Conservation (phyloP, 2,113 vertebrate species). For the Ictidomys tridecemlineatus region DNA sequence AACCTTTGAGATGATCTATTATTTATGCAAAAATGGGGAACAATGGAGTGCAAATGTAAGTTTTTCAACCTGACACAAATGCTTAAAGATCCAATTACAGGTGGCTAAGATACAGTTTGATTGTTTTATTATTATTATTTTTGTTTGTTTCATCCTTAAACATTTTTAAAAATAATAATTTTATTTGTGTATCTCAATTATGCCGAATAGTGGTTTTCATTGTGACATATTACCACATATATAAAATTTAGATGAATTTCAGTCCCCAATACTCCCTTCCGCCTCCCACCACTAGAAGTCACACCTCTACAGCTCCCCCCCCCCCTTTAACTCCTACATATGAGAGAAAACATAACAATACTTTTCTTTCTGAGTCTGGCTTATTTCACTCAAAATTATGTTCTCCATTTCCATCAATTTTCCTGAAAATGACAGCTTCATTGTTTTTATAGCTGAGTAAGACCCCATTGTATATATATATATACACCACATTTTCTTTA, state of each 20-base stretch:
- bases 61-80: constrained; percentile 29
- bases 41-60: constrained; percentile 15
- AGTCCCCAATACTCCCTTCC: neutral
- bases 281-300: neutral
- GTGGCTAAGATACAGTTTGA: neutral
- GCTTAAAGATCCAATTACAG: neutral
- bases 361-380: neutral
- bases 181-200: neutral
- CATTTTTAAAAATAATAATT: neutral
- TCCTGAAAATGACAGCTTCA: neutral
- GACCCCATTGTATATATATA: neutral
- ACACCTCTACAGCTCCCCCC: neutral
- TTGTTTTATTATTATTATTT: neutral
- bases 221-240: neutral
- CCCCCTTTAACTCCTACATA: neutral
- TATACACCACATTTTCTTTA: neutral
- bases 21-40: constrained; percentile 42
- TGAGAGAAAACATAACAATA: neutral
- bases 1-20: constrained; percentile 21
- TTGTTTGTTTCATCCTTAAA: neutral
- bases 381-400: neutral
- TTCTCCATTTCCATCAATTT: neutral
- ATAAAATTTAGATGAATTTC: neutral
- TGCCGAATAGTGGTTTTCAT: neutral
- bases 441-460: neutral